A percentile compares a stretch with the other conserved stretches of the same genome.
Conservation (phyloP, 2,888 invertebrate genomes). For the Platycheirus rosarum region DNA sequence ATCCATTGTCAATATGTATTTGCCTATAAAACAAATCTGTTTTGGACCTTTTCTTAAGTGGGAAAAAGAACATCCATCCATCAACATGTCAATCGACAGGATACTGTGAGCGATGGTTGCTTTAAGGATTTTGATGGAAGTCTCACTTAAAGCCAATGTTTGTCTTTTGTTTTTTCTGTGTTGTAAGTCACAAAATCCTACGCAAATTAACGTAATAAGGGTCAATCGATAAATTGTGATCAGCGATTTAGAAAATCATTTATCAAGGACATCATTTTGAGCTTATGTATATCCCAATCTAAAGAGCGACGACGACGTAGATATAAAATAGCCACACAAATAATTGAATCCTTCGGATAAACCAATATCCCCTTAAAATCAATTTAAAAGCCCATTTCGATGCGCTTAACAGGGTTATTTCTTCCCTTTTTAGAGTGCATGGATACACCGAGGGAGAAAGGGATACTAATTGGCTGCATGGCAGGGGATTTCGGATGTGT, state of each 20-base stretch:
- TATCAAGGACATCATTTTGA: constrained; percentile 33
- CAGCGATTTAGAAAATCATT: constrained; percentile 44
- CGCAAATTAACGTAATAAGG: constrained; percentile 44
- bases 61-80: constrained; percentile 32
- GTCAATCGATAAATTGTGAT: constrained; percentile 39
- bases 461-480: constrained; percentile 47
- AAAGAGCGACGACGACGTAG: too few species aligned
- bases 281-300: not conserved
- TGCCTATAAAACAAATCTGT: constrained; percentile 51
- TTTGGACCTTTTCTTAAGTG: constrained; percentile 13
- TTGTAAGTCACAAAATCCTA: constrained; percentile 19
- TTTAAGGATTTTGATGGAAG: constrained; percentile 46
- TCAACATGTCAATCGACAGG: constrained; percentile 50
- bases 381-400: constrained; percentile 50
- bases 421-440: constrained; percentile 4
- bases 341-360: constrained; percentile 35
- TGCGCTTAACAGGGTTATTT: constrained; percentile 42
- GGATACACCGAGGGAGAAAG: constrained; percentile 2
- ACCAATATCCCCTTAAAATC: constrained; percentile 43
- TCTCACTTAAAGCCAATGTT: constrained; percentile 56
- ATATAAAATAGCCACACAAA: constrained; percentile 9
- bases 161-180: constrained; percentile 5
- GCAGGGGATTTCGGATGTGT: not conserved
- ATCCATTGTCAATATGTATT: constrained; percentile 49
- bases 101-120: constrained; percentile 47